These are phyloP conservation scores for Aplysia californica DNA, from an alignment of 1,140 invertebrate species.

Conservation along the genomic window DNA sequence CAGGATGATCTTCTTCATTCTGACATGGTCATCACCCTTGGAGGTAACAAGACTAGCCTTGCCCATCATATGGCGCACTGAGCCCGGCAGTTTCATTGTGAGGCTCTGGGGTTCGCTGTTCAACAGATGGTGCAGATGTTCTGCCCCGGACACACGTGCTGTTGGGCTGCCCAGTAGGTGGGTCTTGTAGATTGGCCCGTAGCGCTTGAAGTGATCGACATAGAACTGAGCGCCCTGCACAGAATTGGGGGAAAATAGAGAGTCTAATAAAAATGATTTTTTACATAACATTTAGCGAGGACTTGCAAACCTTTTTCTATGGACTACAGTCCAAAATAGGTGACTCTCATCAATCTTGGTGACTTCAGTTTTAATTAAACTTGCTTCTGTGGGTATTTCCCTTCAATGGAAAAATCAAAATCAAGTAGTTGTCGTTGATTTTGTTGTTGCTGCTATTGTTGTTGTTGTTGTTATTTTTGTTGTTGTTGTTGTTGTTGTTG, in stretches of 20 bases:
- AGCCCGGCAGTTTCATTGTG: conserved; percentile 31
- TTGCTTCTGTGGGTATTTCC: no score
- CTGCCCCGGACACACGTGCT: conserved; percentile 44
- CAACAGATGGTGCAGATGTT: conserved; percentile 42
- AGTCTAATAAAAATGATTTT: no score
- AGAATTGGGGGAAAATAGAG: not conserved
- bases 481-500: no score
- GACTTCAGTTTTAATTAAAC: no score
- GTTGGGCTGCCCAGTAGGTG: conserved; percentile 47
- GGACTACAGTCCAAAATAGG: no score
- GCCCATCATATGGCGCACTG: conserved; percentile 38
- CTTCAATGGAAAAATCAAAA: no score
- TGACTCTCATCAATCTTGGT: no score
- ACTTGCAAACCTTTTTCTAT: no score
- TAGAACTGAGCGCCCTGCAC: not conserved
- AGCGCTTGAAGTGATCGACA: conserved; percentile 17
- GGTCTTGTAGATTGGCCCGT: conserved; percentile 53
- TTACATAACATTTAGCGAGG: no score
- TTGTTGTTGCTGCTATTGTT: no score
- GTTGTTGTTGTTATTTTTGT: no score
- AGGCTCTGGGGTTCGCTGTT: conserved; percentile 42
- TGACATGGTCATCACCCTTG: conserved; percentile 31
- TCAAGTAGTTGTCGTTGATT: no score
- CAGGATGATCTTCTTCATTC: conserved; percentile 32
- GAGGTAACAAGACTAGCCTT: conserved; percentile 27